These are phyloP conservation scores for Synanthedon formicaeformis DNA, from an alignment of 2,888 invertebrate genomes.

Conservation along the genomic window DNA sequence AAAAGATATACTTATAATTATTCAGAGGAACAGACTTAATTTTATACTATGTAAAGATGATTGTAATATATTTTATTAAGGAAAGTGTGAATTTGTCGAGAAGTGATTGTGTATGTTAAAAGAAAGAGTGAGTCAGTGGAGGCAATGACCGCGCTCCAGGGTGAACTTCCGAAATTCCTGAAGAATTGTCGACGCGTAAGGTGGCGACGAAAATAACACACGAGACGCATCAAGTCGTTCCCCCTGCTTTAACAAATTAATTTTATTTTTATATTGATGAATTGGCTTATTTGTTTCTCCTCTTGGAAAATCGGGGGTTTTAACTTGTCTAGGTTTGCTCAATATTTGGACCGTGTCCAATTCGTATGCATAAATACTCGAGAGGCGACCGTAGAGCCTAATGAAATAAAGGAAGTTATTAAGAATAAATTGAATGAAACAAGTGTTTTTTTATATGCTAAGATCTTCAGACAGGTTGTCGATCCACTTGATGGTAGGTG, in stretches of 20 bases:
- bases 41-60: too few relatives aligned
- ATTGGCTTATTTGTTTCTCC: slow-evolving; percentile 47
- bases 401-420: neutral
- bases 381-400: neutral
- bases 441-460: too few relatives aligned
- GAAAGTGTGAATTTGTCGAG: too few relatives aligned
- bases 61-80: too few relatives aligned
- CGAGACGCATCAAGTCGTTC: slow-evolving; percentile 44
- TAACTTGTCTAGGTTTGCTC: slow-evolving; percentile 9
- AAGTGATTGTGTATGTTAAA: slow-evolving; percentile 20
- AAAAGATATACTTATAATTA: too few relatives aligned
- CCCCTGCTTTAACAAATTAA: slow-evolving; percentile 50
- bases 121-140: slow-evolving; percentile 61
- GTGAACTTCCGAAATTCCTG: slow-evolving; percentile 68
- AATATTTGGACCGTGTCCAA: slow-evolving; percentile 16
- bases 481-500: too few relatives aligned
- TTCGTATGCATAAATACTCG: neutral
- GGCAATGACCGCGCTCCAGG: slow-evolving; percentile 59
- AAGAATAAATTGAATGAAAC: too few relatives aligned
- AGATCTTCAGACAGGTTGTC: too few relatives aligned
- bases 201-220: slow-evolving; percentile 60
- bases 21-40: too few relatives aligned
- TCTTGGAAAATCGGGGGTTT: slow-evolving; percentile 5
- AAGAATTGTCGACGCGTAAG: slow-evolving; percentile 65
- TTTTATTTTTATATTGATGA: slow-evolving; percentile 65